Evolutionary conservation across 2,888 invertebrate genomes (phyloP), one percentile per base, ranked within the genome.

Genomic region (Folsomia candida): DNA sequence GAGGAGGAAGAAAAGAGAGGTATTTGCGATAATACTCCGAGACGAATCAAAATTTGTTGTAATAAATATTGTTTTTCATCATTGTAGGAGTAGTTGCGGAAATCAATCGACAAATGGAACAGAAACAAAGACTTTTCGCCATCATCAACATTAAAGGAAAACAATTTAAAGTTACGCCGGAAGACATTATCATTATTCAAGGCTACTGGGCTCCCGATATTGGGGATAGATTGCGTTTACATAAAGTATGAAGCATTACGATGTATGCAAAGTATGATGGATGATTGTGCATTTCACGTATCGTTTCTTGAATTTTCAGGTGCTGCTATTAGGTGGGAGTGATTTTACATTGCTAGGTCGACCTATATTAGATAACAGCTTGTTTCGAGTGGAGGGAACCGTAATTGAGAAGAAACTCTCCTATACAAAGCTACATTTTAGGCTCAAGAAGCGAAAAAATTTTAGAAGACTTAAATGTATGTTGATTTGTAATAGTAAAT

Each of bases 301-400:
- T n/a, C n/a, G n/a, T n/a, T n/a, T n/a, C n/a, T n/a, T n/a, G n/a
- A n/a, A n/a, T n/a, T n/a, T 26, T 28, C 69, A 87, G 86, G 84
- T 94, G 1, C 82, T 95, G 63, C 81, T 93, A 25, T 89, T 91
- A 1, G 95, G 92, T 0, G 87, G 89, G 3, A 86, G 87, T 76
- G 91, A 94, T 81, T 94, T 94, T 79, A 90, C 92, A 0, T 83
- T 95, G 0, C 85, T 94, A 74, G 94, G 95, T 9, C 84, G 89
- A 54, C 94, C 94, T 0, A 79, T 94, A 11, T 85, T 95, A 1
- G 90, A 91, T 80, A 85, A 87, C 20, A 91, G 89, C 18, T 82
- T 92, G 60, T 90, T 92, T 0, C 85, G 87, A 76, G 87, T 95
- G 0, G 88, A 89, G 72, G 94, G 92, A 0, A 93, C 93, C 24